Percentiles rank a stretch among this genome's conserved stretches.
Evolutionary conservation across 2,888 invertebrate species (phyloP).

Genomic region (Sesamia inferens): DNA sequence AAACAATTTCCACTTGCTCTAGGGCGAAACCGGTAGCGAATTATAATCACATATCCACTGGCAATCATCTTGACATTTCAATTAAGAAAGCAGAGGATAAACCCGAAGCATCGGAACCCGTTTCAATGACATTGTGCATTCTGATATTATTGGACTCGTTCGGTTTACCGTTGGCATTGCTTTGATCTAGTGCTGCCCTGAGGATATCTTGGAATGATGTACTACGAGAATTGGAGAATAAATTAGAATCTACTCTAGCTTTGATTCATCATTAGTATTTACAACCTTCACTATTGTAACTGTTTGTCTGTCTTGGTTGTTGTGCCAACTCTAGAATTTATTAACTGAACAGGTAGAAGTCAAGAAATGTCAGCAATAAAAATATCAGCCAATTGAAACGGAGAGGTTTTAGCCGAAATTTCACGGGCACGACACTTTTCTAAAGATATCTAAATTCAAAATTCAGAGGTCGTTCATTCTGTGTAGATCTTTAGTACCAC

Average conservation of each 20-base stretch:
- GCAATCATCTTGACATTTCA: constrained; percentile 73
- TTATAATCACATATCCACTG: constrained; percentile 70
- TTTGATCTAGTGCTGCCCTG: constrained; percentile 54
- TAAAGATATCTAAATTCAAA: constrained; percentile 35
- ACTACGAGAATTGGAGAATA: constrained; percentile 33
- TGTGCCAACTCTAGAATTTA: not conserved
- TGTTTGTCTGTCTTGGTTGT: not conserved
- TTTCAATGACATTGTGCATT: constrained; percentile 62
- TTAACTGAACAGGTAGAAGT: not conserved
- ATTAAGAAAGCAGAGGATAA: constrained; percentile 65
- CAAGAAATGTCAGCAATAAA: constrained; percentile 5
- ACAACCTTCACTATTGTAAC: not conserved
- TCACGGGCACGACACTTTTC: constrained; percentile 9
- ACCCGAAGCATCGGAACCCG: constrained; percentile 54
- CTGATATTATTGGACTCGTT: constrained; percentile 56
- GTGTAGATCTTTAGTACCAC: constrained; percentile 48
- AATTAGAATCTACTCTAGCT: constrained; percentile 32
- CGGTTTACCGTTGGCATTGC: constrained; percentile 56
- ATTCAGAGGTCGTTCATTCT: constrained; percentile 46
- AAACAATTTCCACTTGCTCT: constrained; percentile 53
- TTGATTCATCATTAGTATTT: constrained; percentile 12
- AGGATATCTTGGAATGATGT: constrained; percentile 52
- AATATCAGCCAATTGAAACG: not conserved
- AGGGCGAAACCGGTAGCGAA: constrained; percentile 69
- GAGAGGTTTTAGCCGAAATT: constrained; percentile 3